phyloP scores from a whole-genome alignment of 2,888 invertebrate genomes.

The Polydrusus tereticollis region DNA sequence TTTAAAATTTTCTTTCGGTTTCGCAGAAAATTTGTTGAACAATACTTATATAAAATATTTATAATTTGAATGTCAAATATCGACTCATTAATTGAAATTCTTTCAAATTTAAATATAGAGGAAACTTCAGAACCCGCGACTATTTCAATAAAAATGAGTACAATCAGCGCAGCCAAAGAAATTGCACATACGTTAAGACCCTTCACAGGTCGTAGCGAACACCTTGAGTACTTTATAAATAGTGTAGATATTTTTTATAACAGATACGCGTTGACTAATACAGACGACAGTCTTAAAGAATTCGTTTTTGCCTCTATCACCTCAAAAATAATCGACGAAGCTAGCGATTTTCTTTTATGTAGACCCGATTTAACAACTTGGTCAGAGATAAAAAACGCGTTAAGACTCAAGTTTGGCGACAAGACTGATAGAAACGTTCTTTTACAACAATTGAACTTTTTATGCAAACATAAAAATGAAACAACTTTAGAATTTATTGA shows the following conservation, averaged over 20 bases:
- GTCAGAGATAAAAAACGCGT: conserved; percentile 24
- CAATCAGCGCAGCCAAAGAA: conserved; percentile 29
- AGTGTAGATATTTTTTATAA: conserved; percentile 29
- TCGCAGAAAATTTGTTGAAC: not conserved
- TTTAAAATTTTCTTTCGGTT: not conserved
- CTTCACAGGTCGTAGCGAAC: conserved; percentile 22
- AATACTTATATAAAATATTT: no score
- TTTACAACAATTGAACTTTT: conserved; percentile 3
- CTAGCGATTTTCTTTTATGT: conserved; percentile 32
- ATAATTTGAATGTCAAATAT: not conserved
- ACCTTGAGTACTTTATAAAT: conserved; percentile 29
- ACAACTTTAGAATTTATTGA: conserved; percentile 11
- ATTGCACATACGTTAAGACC: conserved; percentile 17
- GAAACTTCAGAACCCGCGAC: not conserved
- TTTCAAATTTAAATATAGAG: not conserved
- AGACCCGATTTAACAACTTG: conserved; percentile 26
- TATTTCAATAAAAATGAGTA: not conserved
- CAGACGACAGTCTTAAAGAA: conserved; percentile 14
- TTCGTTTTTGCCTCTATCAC: conserved; percentile 12
- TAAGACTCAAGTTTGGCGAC: not conserved
- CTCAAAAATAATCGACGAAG: conserved; percentile 28
- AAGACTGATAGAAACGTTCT: not conserved
- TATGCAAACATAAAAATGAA: conserved; percentile 9
- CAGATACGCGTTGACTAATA: conserved; percentile 1
- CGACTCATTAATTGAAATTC: not conserved